These are phyloP conservation scores for Pseudomyrmex concolor DNA, from an alignment of 1,140 invertebrate genomes.

Conservation along the genomic window DNA sequence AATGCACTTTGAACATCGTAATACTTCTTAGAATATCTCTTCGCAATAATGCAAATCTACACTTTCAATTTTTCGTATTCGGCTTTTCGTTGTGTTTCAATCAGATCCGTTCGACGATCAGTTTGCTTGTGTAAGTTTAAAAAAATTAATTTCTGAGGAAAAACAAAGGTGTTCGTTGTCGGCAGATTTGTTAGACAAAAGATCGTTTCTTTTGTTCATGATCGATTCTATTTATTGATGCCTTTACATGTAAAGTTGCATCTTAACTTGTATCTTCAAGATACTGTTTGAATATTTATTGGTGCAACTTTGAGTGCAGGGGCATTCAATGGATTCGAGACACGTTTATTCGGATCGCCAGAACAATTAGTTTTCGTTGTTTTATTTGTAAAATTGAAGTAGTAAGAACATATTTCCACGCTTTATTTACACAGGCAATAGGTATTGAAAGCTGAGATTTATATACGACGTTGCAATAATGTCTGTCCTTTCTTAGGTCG, in stretches of 20 bases:
- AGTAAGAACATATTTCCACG: not conserved
- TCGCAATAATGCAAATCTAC: slow-evolving; percentile 2
- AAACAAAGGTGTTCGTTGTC: no score
- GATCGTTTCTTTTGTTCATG: no score
- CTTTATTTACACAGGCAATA: slow-evolving; percentile 8
- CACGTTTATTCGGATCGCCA: not conserved
- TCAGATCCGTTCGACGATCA: not conserved
- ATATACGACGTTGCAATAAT: not conserved
- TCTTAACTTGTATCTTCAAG: no score
- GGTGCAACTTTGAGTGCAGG: no score
- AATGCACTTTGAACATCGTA: not conserved
- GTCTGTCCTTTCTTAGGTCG: not conserved
- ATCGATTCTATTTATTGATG: no score
- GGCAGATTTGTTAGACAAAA: no score
- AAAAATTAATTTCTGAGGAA: not conserved
- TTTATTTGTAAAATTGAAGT: slow-evolving; percentile 7
- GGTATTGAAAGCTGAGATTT: slow-evolving; percentile 9
- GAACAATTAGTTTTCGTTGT: not conserved
- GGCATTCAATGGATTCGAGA: no score
- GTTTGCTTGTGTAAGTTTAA: slow-evolving; percentile 38
- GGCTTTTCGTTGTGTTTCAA: slow-evolving; percentile 55
- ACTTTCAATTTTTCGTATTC: slow-evolving; percentile 50
- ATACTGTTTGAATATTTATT: no score
- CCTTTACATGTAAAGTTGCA: no score
- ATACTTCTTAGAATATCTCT: not conserved